Conservation (phyloP, 2,113 vertebrate species). For the Nematolebias whitei region DNA sequence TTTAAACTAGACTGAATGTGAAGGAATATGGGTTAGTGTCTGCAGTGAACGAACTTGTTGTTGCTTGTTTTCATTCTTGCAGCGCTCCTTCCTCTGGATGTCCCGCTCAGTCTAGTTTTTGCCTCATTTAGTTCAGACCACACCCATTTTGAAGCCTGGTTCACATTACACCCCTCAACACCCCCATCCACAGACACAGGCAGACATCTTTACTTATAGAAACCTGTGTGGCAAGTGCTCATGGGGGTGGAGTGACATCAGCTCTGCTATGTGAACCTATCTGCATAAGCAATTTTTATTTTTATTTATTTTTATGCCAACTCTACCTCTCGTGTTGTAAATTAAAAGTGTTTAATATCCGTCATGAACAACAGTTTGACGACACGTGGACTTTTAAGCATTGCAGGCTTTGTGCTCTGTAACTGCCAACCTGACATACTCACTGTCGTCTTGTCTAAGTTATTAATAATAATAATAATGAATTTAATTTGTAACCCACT, state of each 20-base stretch:
- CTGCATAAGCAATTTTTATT: slow-evolving; percentile 25
- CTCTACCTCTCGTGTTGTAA: slow-evolving; percentile 16
- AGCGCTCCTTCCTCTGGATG: slow-evolving; percentile 43
- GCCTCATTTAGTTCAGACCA: slow-evolving; percentile 61
- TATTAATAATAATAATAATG: too few species aligned
- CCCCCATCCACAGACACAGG: not conserved
- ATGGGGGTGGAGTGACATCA: slow-evolving; percentile 29
- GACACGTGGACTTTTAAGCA: not conserved
- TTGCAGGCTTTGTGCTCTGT: slow-evolving; percentile 47
- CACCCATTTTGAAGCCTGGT: slow-evolving; percentile 60
- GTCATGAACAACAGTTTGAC: slow-evolving; percentile 14
- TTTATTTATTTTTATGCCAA: slow-evolving; percentile 11
- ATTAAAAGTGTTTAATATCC: slow-evolving; percentile 25
- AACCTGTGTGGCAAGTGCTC: slow-evolving; percentile 15
- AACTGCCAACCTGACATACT: slow-evolving; percentile 59
- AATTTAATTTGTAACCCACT: too few species aligned
- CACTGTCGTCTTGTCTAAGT: slow-evolving; percentile 51
- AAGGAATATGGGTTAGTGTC: slow-evolving; percentile 18
- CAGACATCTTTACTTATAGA: slow-evolving; percentile 6
- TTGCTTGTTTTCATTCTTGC: slow-evolving; percentile 52
- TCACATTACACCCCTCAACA: slow-evolving; percentile 54
- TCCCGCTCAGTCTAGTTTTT: slow-evolving; percentile 53
- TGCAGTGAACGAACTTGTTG: slow-evolving; percentile 32
- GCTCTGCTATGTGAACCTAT: slow-evolving; percentile 45
- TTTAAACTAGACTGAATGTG: slow-evolving; percentile 25